Conservation (phyloP, 2,797 vertebrate species). For the Acrocephalus scirpaceus region DNA sequence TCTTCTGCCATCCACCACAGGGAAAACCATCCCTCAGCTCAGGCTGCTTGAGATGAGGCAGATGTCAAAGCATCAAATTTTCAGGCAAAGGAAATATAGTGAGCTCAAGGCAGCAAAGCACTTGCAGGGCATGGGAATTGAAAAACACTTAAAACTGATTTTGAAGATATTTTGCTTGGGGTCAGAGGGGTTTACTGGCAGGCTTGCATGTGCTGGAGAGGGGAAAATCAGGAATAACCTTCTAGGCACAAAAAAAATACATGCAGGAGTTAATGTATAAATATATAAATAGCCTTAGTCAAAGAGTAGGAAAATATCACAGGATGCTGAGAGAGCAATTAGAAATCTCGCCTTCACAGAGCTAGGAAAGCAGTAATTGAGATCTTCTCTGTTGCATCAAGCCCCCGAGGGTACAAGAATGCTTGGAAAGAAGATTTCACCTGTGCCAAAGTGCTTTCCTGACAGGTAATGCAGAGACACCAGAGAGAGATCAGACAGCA, state of each 20-base stretch:
- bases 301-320: neutral
- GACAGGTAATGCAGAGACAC: neutral
- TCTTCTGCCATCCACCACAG: neutral
- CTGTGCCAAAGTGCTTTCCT: neutral
- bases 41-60: neutral
- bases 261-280: neutral
- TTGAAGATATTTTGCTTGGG: neutral
- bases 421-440: neutral
- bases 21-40: neutral
- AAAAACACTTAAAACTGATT: neutral
- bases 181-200: neutral
- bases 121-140: neutral
- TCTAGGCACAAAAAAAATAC: neutral
- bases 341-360: neutral
- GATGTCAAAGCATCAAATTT: neutral
- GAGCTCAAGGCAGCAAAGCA: neutral
- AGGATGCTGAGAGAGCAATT: neutral
- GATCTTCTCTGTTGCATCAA: neutral
- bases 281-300: neutral
- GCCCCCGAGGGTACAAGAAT: fast-evolving
- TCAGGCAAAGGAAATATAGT: neutral
- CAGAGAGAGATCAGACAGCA: neutral
- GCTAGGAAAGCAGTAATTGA: neutral
- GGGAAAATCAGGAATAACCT: neutral
- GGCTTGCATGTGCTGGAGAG: neutral